Evolutionary conservation across 2,797 vertebrate species (phyloP), one percentile per base, ranked within the genome.

Genomic region (Phoebastria nigripes): DNA sequence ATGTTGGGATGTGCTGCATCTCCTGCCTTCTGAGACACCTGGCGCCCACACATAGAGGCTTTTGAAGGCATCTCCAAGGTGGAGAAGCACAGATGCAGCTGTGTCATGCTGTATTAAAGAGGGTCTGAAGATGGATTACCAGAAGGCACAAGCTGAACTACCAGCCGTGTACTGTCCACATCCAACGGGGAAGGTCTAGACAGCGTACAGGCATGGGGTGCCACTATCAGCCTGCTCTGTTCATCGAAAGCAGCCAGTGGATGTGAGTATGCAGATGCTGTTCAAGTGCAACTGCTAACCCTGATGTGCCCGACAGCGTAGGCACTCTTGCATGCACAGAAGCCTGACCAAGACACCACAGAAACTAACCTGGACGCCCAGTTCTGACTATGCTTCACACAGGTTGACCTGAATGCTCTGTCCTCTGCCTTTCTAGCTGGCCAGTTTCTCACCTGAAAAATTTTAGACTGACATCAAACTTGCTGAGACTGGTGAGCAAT

Each of bases 121-220:
- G 61, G 15, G 4, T 13, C 35, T 72, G 87, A 47, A 67, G 80
- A 29, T 78, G 90, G 77, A 31, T 71, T 18, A 21, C 33, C 21
- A 41, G 46, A 18, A 71, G 22, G 77, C 4, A 1, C 28, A 5
- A 7, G 54, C 66, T 4, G 46, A 22, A 3, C 33, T n/a, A 7
- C 49, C 65, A 51, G 69, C 44, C 2, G 0, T 1, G 13, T 8
- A 0, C 42, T 3, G 49, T 2, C 11, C 0, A 0, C 5, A 0
- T 9, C 47, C 3, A 1, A 2, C 0, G 1, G 69, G 65, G 37
- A 61, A n/a, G 39, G 69, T 41, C 41, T 86, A 69, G 78, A 7
- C 42, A 9, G 74, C 0, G 1, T 3, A 11, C 0, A 2, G 84
- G 20, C 56, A 65, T 22, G 59, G 72, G 29, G n/a, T 66, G 67